These are phyloP conservation scores for Genyomyrus donnyi DNA, from an alignment of 2,113 vertebrate genomes.

Conservation along the genomic window DNA sequence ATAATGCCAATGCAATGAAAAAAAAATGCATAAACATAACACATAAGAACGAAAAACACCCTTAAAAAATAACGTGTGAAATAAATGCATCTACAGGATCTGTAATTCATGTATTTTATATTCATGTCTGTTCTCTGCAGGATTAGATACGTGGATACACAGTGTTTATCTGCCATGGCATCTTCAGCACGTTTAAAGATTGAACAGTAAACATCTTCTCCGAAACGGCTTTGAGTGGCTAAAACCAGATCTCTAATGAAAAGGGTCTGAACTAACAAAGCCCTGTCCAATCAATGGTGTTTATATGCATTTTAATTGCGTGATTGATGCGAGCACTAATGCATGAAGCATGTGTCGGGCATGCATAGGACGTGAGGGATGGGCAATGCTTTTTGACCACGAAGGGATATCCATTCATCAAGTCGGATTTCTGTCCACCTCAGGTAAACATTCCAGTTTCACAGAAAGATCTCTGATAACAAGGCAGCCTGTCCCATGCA, in stretches of 20 bases:
- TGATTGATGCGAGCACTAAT: slow-evolving; percentile 5
- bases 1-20: neutral
- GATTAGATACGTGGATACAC: neutral
- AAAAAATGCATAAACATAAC: neutral
- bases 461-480: neutral
- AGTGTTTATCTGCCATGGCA: neutral
- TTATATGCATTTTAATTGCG: neutral
- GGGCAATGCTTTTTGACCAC: neutral
- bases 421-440: neutral
- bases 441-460: neutral
- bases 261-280: neutral
- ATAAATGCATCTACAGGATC: too few relatives aligned
- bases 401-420: neutral
- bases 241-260: neutral
- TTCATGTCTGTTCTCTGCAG: too few relatives aligned
- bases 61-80: too few relatives aligned
- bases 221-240: neutral
- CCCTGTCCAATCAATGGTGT: slow-evolving; percentile 4
- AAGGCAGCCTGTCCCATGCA: neutral
- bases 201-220: neutral
- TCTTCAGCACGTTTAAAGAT: neutral
- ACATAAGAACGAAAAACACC: neutral
- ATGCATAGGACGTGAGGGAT: neutral
- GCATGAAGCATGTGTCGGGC: neutral
- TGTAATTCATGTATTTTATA: neutral